Conservation (phyloP, 2,888 invertebrate species). For the Brachycybe producta region DNA sequence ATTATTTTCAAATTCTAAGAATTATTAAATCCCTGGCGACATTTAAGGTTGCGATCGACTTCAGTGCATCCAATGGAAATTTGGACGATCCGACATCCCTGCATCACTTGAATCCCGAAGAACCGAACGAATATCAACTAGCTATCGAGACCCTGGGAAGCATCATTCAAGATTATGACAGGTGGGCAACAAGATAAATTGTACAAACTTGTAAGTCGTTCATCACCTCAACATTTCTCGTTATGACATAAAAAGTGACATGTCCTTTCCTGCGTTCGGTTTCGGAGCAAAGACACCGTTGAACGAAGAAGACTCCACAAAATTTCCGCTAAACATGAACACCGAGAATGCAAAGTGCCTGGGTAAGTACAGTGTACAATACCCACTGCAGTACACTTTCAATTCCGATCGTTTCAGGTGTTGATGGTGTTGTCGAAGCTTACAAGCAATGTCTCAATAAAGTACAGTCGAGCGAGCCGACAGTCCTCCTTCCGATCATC, state of each 20-base stretch:
- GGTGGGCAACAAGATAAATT: background rate
- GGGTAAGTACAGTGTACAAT: conserved; percentile 35
- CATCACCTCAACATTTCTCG: background rate
- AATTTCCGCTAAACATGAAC: conserved; percentile 37
- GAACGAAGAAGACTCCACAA: conserved; percentile 38
- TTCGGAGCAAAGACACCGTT: conserved; percentile 40
- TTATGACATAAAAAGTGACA: conserved; percentile 31
- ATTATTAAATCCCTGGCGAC: no score
- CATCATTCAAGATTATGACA: conserved; percentile 39
- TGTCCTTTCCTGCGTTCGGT: conserved; percentile 37
- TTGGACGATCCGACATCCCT: conserved; percentile 29
- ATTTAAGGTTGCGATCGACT: conserved; percentile 33
- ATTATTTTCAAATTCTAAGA: background rate
- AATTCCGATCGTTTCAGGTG: conserved; percentile 24
- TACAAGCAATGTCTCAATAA: conserved; percentile 29
- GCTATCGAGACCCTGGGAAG: conserved; percentile 31
- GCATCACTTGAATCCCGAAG: conserved; percentile 35
- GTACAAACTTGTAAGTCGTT: background rate
- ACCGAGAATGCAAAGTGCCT: conserved; percentile 36
- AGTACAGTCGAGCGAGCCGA: conserved; percentile 42
- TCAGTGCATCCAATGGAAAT: conserved; percentile 32
- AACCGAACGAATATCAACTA: conserved; percentile 29
- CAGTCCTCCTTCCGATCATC: conserved; percentile 43
- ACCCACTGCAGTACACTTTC: conserved; percentile 36
- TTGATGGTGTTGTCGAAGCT: conserved; percentile 27